Evolutionary conservation across 2,797 vertebrate genomes (phyloP), one percentile per base, ranked within the genome.

Genomic region (Xenopus petersii): DNA sequence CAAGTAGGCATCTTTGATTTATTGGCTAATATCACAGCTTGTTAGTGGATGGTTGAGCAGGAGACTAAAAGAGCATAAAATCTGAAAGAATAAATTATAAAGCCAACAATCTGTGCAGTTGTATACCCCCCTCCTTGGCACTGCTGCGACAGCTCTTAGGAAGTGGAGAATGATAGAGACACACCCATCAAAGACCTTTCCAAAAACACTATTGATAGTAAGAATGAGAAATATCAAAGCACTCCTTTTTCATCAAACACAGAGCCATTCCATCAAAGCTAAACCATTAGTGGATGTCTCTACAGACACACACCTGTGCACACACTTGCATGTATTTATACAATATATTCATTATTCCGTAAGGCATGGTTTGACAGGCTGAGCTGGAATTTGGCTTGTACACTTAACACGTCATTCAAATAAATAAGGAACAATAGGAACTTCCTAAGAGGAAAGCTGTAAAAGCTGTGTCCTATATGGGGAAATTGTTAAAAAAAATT

Each of bases 1-100:
- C 93, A 94, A 90, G 90, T 87, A 92, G 87, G 90, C 87, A 73
- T 91, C 88, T 96, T 94, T 96, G 94, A 96, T 96, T 95, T 95
- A 95, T 93, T 91, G 91, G 91, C 88, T 91, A 92, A 93, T 94
- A 93, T 92, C 91, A 88, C 82, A 86, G 90, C 93, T 94, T 93
- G 91, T 96, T 94, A 94, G 91, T 89, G 89, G 91, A 91, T 92
- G 91, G 87, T 86, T 92, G 90, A 92, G 84, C 88, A 89, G 87
- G 84, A 89, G 88, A 88, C 88, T 89, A 92, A 93, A 89, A 87
- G 89, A 90, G 87, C 90, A 87, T 87, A 85, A 91, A 91, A 92
- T 94, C 91, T 92, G 87, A 92, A 87, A 85, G 90, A 91, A 92
- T 92, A 92, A 92, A 93, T 93, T 92, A 93, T 92, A 91, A 93